Evolutionary conservation across 2,113 vertebrate species (phyloP).

Genomic region (Setophaga petechia): DNA sequence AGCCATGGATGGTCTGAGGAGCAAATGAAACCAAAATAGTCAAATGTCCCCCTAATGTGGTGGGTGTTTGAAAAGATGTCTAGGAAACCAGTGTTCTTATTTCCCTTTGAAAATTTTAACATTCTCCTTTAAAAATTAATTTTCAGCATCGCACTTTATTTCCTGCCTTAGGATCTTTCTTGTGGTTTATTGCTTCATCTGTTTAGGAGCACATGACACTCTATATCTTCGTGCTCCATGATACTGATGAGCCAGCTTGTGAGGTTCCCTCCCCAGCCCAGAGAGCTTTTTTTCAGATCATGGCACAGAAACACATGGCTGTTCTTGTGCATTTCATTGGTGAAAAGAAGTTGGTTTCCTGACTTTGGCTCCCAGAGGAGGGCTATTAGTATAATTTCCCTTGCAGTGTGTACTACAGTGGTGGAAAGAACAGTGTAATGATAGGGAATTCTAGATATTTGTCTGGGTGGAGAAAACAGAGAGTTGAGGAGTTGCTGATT

Average conservation of each 20-base stretch:
- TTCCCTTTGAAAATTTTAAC: neutral
- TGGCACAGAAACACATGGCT: neutral
- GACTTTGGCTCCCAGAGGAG: neutral
- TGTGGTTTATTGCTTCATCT: neutral
- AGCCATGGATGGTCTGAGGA: neutral
- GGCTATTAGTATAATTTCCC: neutral
- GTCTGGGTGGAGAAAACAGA: neutral
- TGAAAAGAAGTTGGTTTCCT: neutral
- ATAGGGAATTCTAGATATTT: neutral
- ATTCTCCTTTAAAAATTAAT: neutral
- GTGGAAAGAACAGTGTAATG: neutral
- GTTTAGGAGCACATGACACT: neutral
- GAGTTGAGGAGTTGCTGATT: neutral
- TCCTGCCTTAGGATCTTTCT: neutral
- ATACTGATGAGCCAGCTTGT: fast-evolving
- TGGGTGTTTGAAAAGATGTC: neutral
- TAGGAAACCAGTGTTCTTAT: neutral
- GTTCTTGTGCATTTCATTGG: neutral
- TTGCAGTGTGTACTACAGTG: neutral
- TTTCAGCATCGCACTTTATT: neutral
- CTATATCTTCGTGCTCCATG: neutral
- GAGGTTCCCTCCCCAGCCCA: neutral
- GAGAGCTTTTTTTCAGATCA: neutral
- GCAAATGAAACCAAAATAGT: neutral
- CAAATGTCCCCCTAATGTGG: neutral